These are phyloP conservation scores for Pelmatolapia mariae DNA, from an alignment of 2,113 vertebrate genomes.

Conservation along the genomic window DNA sequence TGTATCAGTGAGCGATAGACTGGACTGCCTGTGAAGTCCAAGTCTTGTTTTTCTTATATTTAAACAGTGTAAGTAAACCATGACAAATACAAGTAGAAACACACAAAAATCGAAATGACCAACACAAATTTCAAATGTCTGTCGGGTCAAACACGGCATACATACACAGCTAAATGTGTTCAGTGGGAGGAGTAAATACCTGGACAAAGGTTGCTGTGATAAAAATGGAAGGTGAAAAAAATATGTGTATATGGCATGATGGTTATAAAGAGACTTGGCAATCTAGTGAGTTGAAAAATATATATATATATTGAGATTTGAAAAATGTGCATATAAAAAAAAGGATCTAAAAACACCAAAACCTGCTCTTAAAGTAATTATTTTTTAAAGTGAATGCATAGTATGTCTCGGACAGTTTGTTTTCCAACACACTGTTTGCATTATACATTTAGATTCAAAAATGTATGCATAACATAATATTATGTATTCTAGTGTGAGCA, in stretches of 20 bases:
- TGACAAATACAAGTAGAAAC: neutral
- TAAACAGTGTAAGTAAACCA: neutral
- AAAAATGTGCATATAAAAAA: neutral
- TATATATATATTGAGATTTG: neutral
- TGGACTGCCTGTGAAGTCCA: neutral
- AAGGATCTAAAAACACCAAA: neutral
- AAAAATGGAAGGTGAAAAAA: neutral
- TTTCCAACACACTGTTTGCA: constrained; percentile 7
- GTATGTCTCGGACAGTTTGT: neutral
- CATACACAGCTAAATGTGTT: neutral
- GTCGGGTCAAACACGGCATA: neutral
- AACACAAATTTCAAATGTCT: neutral
- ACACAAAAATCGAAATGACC: neutral
- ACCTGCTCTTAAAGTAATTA: neutral
- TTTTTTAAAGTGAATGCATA: constrained; percentile 27
- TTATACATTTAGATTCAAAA: constrained; percentile 22
- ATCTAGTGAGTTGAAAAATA: neutral
- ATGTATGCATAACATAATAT: constrained; percentile 22
- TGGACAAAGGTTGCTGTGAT: neutral
- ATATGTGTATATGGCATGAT: neutral
- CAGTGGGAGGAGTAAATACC: neutral
- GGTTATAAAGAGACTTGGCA: neutral
- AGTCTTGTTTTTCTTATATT: neutral
- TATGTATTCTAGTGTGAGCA: neutral
- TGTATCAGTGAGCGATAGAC: neutral